phyloP scores from a whole-genome alignment of 2,797 vertebrate genomes.

The Steatocranus sp. region DNA sequence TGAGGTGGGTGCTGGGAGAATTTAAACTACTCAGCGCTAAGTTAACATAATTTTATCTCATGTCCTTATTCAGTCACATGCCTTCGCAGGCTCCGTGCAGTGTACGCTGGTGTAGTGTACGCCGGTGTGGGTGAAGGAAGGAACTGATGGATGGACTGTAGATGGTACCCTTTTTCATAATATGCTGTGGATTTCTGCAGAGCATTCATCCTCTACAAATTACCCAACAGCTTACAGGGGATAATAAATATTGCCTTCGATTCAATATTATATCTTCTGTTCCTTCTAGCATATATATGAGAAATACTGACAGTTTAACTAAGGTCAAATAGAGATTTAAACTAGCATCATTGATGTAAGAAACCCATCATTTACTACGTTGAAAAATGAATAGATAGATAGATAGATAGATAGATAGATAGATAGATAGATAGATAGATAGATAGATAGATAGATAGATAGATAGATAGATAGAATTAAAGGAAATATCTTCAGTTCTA shows the following conservation, averaged over 20 bases:
- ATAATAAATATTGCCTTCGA: background rate
- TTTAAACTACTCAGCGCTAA: conserved; percentile 41
- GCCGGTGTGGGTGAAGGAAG: conserved; percentile 23
- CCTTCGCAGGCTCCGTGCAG: conserved; percentile 10
- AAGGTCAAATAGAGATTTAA: background rate
- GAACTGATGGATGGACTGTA: conserved; percentile 39
- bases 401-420: background rate
- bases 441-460: background rate
- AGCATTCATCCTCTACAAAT: conserved; percentile 14
- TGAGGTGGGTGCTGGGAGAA: conserved; percentile 40
- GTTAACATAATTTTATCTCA: conserved; percentile 36
- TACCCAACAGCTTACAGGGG: background rate
- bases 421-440: background rate
- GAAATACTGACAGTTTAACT: background rate
- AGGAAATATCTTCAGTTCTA: background rate
- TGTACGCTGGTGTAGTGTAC: conserved; percentile 19
- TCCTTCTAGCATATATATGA: background rate
- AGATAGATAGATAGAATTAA: background rate
- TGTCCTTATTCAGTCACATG: conserved; percentile 56
- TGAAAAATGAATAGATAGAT: background rate
- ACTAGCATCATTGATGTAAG: background rate
- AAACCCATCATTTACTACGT: background rate
- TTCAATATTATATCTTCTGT: background rate
- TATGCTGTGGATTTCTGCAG: conserved; percentile 49
- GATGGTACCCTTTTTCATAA: conserved; percentile 23